Conservation (phyloP, 2,797 vertebrate species). For the Pelochelys cantorii region DNA sequence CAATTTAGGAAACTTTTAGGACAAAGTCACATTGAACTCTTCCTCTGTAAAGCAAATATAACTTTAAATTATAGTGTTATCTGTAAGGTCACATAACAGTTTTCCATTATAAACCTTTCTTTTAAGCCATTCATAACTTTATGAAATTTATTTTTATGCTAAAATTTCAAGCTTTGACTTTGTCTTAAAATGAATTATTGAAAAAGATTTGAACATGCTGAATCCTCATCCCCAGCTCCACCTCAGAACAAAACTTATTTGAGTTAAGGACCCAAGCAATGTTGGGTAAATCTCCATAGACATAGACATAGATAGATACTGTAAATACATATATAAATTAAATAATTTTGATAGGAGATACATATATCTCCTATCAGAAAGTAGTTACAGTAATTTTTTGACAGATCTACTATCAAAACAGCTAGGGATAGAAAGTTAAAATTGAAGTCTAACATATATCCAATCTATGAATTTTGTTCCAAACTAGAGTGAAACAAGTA, state of each 20-base stretch:
- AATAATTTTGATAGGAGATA: neutral
- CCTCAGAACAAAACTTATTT: no score
- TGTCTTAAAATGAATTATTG: neutral
- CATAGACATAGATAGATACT: no score
- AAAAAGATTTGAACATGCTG: neutral
- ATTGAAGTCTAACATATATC: neutral
- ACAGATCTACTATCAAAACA: neutral
- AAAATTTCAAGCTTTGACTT: neutral
- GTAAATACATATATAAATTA: no score
- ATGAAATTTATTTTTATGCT: neutral
- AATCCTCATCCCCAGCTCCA: no score
- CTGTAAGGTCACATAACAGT: neutral
- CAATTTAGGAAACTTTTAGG: neutral
- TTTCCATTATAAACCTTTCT: neutral
- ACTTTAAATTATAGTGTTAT: neutral
- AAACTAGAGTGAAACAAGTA: fast-evolving
- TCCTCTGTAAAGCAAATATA: neutral
- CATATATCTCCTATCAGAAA: neutral
- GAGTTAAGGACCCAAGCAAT: no score
- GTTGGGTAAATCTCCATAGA: no score
- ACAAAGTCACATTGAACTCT: fast-evolving
- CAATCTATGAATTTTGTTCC: neutral
- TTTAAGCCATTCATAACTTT: neutral
- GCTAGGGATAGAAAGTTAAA: neutral
- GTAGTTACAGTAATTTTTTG: neutral